These are phyloP conservation scores for Branchellion lobata DNA, from an alignment of 2,888 invertebrate genomes.

Conservation along the genomic window DNA sequence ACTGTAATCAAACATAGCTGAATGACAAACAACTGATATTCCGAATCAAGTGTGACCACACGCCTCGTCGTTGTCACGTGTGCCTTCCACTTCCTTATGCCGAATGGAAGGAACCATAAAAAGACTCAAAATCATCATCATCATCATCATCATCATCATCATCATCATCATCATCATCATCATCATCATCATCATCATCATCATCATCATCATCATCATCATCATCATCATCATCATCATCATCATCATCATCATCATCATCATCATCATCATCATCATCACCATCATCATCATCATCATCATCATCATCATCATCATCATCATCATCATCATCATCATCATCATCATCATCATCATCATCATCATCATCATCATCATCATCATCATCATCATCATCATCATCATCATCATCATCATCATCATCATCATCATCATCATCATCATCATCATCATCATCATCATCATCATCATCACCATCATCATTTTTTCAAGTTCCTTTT, in stretches of 20 bases:
- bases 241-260: constrained; percentile 10
- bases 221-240: constrained; percentile 28
- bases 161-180: constrained; percentile 22
- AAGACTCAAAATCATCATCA: background rate
- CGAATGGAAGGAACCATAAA: too few relatives aligned
- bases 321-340: constrained; percentile 25
- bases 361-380: constrained; percentile 8
- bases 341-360: constrained; percentile 12
- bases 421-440: background rate
- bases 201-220: constrained; percentile 14
- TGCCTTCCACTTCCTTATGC: too few relatives aligned
- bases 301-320: constrained; percentile 23
- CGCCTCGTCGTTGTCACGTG: too few relatives aligned
- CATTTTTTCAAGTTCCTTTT: too few relatives aligned
- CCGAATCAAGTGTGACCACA: too few relatives aligned
- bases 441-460: constrained; percentile 26
- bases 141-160: constrained; percentile 20
- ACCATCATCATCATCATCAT: constrained; percentile 13
- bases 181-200: constrained; percentile 21
- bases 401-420: constrained; percentile 28
- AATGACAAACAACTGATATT: too few relatives aligned
- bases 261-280: constrained; percentile 14
- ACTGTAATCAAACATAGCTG: too few relatives aligned
- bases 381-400: constrained; percentile 23
- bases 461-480: constrained; percentile 22